phyloP scores from a whole-genome alignment of 2,888 invertebrate species.

The Temnothorax ravouxi region DNA sequence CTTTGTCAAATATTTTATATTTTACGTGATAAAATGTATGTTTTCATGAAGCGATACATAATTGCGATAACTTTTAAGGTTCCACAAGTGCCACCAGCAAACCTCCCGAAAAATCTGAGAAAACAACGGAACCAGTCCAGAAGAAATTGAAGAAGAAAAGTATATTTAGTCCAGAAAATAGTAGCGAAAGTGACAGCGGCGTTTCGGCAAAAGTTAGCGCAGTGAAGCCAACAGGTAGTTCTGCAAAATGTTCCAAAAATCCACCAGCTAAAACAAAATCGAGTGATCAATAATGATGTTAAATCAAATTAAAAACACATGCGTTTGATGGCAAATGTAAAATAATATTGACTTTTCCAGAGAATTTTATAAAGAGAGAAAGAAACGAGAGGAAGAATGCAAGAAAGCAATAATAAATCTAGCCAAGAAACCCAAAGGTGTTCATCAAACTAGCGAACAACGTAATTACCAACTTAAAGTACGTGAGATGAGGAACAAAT shows the following conservation, averaged over 20 bases:
- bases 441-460: constrained; percentile 89
- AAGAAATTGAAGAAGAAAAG: constrained; percentile 90
- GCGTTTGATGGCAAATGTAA: neutral
- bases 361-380: constrained; percentile 88
- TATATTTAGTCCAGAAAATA: constrained; percentile 94
- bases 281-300: constrained; percentile 47
- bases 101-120: constrained; percentile 75
- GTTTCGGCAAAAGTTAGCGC: constrained; percentile 85
- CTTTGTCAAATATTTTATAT: neutral
- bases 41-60: neutral
- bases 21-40: neutral
- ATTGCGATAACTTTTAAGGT: constrained; percentile 40
- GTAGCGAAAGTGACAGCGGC: constrained; percentile 89
- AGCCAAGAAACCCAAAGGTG: constrained; percentile 87
- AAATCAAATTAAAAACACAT: neutral
- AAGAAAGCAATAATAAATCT: constrained; percentile 85
- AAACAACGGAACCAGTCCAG: constrained; percentile 80
- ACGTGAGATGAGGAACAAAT: constrained; percentile 88
- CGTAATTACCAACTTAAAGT: constrained; percentile 90
- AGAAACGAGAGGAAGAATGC: constrained; percentile 88
- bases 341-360: constrained; percentile 73
- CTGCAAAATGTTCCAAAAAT: constrained; percentile 82
- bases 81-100: constrained; percentile 68
- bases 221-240: constrained; percentile 84
- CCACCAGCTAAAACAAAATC: constrained; percentile 85